Evolutionary conservation across 2,888 invertebrate genomes (phyloP).

Genomic region (Mellilla xanthometata): DNA sequence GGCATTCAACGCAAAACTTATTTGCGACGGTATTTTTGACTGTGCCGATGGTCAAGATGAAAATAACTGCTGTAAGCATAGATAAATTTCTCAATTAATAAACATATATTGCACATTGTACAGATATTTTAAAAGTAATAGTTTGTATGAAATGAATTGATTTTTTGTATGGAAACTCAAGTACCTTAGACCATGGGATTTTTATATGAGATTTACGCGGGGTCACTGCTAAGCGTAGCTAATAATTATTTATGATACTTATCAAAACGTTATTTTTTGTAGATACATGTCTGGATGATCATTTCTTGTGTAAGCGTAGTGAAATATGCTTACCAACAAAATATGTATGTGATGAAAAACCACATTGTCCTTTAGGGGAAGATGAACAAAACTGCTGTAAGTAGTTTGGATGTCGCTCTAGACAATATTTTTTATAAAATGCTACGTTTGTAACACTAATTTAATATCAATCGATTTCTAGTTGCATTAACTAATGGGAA

Average conservation of each 20-base stretch:
- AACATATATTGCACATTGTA: too few species aligned
- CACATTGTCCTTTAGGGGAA: conserved; percentile 87
- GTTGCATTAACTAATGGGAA: conserved; percentile 87
- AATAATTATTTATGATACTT: too few species aligned
- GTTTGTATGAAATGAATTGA: too few species aligned
- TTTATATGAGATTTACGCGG: too few species aligned
- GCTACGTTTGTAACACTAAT: too few species aligned
- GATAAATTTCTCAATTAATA: background rate
- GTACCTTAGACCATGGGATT: too few species aligned
- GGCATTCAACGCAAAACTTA: conserved; percentile 71
- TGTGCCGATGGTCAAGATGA: conserved; percentile 91
- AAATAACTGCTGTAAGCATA: conserved; percentile 85
- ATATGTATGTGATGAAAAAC: conserved; percentile 84
- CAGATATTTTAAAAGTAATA: too few species aligned
- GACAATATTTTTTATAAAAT: too few species aligned
- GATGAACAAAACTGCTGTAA: conserved; percentile 92
- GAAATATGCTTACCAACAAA: conserved; percentile 83
- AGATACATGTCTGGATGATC: conserved; percentile 82
- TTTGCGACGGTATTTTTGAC: conserved; percentile 90
- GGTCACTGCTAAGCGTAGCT: too few species aligned
- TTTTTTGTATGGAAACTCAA: too few species aligned
- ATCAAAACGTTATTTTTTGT: background rate
- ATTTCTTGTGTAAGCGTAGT: conserved; percentile 85
- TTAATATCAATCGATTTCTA: conserved; percentile 46
- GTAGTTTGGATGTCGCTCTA: conserved; percentile 49